phyloP scores from a whole-genome alignment of 2,888 invertebrate genomes.

The Microplitis manilae region DNA sequence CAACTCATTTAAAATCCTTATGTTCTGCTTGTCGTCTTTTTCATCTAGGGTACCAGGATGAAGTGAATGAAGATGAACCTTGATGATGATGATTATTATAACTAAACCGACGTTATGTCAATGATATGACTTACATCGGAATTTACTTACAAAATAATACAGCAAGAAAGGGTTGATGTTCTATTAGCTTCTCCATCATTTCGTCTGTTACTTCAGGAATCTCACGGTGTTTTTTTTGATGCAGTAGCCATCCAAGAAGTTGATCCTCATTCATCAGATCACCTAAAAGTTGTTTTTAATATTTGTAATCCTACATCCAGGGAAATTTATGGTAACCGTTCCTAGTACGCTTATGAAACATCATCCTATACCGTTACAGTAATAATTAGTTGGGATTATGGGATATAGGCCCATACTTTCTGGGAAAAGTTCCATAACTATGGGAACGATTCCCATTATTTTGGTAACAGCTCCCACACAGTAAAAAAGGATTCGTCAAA shows the following conservation, averaged over 20 bases:
- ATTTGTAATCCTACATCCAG: neutral
- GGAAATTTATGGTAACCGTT: no score
- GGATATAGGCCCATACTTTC: no score
- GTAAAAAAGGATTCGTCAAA: no score
- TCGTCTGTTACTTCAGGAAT: conserved; percentile 94
- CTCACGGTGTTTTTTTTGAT: conserved; percentile 91
- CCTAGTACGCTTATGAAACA: no score
- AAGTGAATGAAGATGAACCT: conserved; percentile 33
- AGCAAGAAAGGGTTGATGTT: conserved; percentile 85
- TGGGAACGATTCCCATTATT: no score
- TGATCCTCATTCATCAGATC: conserved; percentile 93
- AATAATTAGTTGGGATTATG: no score
- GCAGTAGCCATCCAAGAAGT: conserved; percentile 89
- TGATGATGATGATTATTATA: conserved; percentile 26
- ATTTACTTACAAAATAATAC: conserved; percentile 89
- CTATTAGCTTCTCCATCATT: conserved; percentile 93
- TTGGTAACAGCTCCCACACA: no score
- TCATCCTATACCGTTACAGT: no score
- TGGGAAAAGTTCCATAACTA: no score
- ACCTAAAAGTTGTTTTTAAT: conserved; percentile 73
- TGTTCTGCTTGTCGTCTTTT: conserved; percentile 91
- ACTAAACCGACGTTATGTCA: conserved; percentile 22
- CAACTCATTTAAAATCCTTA: conserved; percentile 87
- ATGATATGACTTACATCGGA: conserved; percentile 51
- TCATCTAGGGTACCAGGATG: conserved; percentile 77